Conservation (phyloP, 1,140 invertebrate species). For the Orius insidiosus region DNA sequence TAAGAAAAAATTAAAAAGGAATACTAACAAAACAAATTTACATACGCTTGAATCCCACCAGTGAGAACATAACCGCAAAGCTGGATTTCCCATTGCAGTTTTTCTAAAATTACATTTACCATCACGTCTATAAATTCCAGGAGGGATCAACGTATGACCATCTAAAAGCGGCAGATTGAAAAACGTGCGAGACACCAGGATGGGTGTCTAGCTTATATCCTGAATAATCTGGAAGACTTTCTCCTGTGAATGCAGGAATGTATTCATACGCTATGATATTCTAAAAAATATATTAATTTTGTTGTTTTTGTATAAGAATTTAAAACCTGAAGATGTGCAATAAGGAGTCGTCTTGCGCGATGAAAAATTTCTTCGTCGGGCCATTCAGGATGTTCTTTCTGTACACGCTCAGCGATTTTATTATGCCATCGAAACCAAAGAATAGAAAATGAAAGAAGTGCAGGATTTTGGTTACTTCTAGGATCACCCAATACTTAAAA, state of each 20-base stretch:
- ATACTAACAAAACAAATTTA: conserved; percentile 18
- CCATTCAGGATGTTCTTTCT: conserved; percentile 67
- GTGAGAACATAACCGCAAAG: conserved; percentile 82
- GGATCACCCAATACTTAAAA: conserved; percentile 87
- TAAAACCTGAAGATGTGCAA: conserved; percentile 90
- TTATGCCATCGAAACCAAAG: conserved; percentile 96
- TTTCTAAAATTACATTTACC: conserved; percentile 63
- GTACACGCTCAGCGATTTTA: conserved; percentile 59
- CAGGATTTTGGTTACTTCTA: conserved; percentile 93
- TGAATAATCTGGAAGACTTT: conserved; percentile 43
- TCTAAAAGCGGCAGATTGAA: conserved; percentile 91
- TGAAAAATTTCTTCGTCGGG: conserved; percentile 91
- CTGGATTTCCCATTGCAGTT: conserved; percentile 63
- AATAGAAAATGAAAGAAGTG: conserved; percentile 79
- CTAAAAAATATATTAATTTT: conserved; percentile 43
- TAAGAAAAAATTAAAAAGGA: conserved; percentile 28
- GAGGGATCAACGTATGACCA: conserved; percentile 93
- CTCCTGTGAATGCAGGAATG: conserved; percentile 70
- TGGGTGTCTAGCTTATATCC: conserved; percentile 86
- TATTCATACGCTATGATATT: conserved; percentile 96
- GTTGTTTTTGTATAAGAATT: no score
- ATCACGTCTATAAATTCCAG: conserved; percentile 73
- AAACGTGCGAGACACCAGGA: conserved; percentile 91
- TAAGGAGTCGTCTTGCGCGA: conserved; percentile 67
- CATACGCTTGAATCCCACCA: conserved; percentile 96